A percentile compares a stretch with the other conserved stretches of the same genome.
Evolutionary conservation across 2,113 vertebrate genomes (phyloP).

Genomic region (Silurus glanis): DNA sequence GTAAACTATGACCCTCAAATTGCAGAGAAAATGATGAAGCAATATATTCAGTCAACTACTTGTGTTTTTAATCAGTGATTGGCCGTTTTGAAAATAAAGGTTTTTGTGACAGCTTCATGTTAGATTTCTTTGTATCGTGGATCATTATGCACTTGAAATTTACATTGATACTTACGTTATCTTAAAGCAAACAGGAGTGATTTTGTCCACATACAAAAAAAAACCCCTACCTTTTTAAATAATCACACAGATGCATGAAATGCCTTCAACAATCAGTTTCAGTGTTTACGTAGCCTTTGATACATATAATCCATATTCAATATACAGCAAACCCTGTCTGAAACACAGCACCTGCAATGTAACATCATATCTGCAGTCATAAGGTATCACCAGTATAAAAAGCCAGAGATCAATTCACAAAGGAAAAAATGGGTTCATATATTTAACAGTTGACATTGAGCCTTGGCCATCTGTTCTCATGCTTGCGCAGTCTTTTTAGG

Average conservation of each 20-base stretch:
- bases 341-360: neutral
- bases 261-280: neutral
- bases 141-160: neutral
- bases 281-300: neutral
- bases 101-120: slow-evolving; percentile 35
- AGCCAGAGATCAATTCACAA: neutral
- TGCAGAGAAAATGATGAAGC: neutral
- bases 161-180: neutral
- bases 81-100: slow-evolving; percentile 45
- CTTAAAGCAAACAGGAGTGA: neutral
- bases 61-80: slow-evolving; percentile 45
- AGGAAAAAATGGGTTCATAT: neutral
- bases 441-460: neutral
- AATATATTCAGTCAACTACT: slow-evolving; percentile 18
- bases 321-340: neutral
- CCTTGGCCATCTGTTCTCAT: neutral
- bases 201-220: neutral
- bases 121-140: neutral
- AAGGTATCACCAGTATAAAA: neutral
- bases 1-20: neutral
- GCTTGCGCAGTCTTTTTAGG: slow-evolving; percentile 68
- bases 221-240: neutral
- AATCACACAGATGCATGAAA: neutral
- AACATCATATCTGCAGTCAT: neutral
- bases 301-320: neutral